These are phyloP conservation scores for Chlorospingus flavigularis DNA, from an alignment of 2,797 vertebrate species.

Conservation along the genomic window DNA sequence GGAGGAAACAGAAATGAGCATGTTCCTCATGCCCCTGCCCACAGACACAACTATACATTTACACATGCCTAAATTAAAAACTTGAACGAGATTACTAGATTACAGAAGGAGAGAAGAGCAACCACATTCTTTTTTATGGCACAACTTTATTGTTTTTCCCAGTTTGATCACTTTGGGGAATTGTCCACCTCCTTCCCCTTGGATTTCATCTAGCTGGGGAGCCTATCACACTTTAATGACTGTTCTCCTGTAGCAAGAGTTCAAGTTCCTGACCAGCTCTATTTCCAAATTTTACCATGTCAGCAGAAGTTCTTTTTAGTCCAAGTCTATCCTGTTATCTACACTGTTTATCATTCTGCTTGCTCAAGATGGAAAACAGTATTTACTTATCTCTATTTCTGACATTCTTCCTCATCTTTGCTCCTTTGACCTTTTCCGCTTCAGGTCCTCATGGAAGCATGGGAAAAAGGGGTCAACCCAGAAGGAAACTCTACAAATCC, in stretches of 20 bases:
- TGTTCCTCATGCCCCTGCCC: neutral
- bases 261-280: neutral
- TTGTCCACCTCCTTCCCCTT: neutral
- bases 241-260: neutral
- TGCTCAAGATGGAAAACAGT: neutral
- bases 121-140: neutral
- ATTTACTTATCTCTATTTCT: neutral
- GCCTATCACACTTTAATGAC: neutral
- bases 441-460: constrained; percentile 89
- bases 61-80: neutral
- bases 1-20: neutral
- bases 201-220: neutral
- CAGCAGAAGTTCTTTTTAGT: neutral
- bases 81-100: neutral
- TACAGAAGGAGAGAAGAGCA: neutral
- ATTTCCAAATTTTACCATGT: neutral
- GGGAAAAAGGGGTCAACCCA: constrained; percentile 90
- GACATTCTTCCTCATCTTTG: neutral
- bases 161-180: neutral
- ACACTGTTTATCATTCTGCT: neutral
- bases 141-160: neutral
- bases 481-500: constrained; percentile 90
- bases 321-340: neutral
- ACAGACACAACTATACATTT: neutral
- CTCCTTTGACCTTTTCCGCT: neutral